phyloP scores from a whole-genome alignment of 2,797 vertebrate genomes.

The Pangasius larnaudii region DNA sequence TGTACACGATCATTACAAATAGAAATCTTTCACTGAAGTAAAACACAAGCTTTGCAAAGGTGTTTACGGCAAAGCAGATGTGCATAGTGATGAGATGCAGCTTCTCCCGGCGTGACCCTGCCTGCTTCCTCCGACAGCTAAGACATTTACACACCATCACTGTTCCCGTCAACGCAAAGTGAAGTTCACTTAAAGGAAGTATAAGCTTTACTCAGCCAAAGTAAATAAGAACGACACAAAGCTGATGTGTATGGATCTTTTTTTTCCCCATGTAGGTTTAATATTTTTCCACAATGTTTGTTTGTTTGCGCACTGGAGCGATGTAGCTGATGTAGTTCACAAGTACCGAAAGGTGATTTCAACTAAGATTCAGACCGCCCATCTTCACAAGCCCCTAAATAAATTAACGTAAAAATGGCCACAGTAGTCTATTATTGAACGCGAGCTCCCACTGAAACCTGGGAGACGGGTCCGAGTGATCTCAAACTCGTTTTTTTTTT shows the following conservation, averaged over 20 bases:
- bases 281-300: neutral
- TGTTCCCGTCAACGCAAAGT: neutral
- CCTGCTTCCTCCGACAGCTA: neutral
- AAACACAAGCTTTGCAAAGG: neutral
- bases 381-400: neutral
- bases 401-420: too few species aligned
- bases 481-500: neutral
- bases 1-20: conserved; percentile 42
- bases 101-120: neutral
- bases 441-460: neutral
- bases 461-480: neutral
- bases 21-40: neutral
- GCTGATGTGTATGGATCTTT: neutral
- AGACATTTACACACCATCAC: neutral
- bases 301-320: neutral
- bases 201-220: neutral
- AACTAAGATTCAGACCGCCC: neutral
- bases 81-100: neutral
- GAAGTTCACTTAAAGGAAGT: neutral
- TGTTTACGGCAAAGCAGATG: neutral
- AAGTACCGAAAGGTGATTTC: neutral
- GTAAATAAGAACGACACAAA: neutral
- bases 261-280: neutral
- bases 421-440: too few species aligned
- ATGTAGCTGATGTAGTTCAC: neutral